These are phyloP conservation scores for Pyrgilauda ruficollis DNA, from an alignment of 2,113 vertebrate genomes.

Conservation along the genomic window DNA sequence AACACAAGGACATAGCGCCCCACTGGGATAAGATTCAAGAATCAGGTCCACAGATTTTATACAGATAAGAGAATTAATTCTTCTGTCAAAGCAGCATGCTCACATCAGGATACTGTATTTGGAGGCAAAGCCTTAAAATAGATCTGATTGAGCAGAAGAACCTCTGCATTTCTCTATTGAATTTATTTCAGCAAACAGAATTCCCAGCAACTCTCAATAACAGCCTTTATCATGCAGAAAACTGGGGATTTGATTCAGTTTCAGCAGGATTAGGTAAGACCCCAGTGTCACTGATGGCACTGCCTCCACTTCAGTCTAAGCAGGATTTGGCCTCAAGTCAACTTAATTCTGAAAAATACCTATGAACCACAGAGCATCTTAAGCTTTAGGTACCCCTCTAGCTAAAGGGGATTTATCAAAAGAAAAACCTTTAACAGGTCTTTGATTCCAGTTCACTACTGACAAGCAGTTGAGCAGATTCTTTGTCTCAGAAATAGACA, in stretches of 20 bases:
- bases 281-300: fast-evolving
- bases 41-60: neutral
- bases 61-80: neutral
- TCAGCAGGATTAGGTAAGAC: neutral
- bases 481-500: neutral
- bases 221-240: neutral
- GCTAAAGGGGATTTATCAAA: neutral
- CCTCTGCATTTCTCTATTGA: neutral
- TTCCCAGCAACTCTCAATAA: neutral
- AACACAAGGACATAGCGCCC: neutral
- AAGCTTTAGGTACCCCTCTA: neutral
- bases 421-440: neutral
- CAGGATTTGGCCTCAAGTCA: neutral
- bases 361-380: neutral
- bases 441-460: neutral
- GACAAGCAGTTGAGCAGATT: neutral
- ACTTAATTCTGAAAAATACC: neutral
- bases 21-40: neutral
- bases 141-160: neutral
- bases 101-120: neutral
- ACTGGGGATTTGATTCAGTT: neutral
- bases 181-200: neutral
- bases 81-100: neutral
- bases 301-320: neutral
- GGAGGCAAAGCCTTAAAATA: neutral